These are phyloP conservation scores for Galerucella nymphaeae DNA, from an alignment of 2,888 invertebrate species.

Conservation along the genomic window DNA sequence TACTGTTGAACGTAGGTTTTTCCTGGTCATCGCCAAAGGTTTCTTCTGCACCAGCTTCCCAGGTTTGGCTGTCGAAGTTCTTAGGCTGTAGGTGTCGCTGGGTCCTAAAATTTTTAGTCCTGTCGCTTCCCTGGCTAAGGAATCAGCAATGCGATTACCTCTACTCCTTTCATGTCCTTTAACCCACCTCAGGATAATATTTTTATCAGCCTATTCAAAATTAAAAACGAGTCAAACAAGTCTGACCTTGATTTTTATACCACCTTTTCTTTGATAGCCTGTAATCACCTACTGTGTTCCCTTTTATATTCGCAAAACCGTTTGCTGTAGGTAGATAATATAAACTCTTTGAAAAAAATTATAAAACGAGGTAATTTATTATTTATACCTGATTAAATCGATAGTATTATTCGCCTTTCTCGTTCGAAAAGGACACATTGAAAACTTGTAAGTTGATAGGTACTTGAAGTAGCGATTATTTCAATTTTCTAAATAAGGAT, in stretches of 20 bases:
- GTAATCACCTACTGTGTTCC: slow-evolving; percentile 35
- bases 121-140: too few species aligned
- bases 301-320: slow-evolving; percentile 28
- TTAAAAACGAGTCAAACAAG: slow-evolving; percentile 13
- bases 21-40: too few species aligned
- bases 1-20: too few species aligned
- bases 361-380: neutral
- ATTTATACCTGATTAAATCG: neutral
- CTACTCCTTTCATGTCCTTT: too few species aligned
- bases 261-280: slow-evolving; percentile 21
- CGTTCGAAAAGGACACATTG: neutral
- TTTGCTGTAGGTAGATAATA: neutral
- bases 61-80: too few species aligned
- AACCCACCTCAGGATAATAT: too few species aligned
- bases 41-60: too few species aligned
- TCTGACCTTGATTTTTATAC: neutral
- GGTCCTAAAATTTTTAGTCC: too few species aligned
- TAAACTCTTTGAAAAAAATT: neutral
- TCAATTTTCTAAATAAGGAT: slow-evolving; percentile 15
- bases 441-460: too few species aligned
- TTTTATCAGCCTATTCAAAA: slow-evolving; percentile 15
- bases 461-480: slow-evolving; percentile 18
- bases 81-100: too few species aligned
- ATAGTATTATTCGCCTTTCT: neutral
- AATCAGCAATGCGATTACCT: too few species aligned